These are phyloP conservation scores for Oryzias celebensis DNA, from an alignment of 2,113 vertebrate genomes.

Conservation along the genomic window DNA sequence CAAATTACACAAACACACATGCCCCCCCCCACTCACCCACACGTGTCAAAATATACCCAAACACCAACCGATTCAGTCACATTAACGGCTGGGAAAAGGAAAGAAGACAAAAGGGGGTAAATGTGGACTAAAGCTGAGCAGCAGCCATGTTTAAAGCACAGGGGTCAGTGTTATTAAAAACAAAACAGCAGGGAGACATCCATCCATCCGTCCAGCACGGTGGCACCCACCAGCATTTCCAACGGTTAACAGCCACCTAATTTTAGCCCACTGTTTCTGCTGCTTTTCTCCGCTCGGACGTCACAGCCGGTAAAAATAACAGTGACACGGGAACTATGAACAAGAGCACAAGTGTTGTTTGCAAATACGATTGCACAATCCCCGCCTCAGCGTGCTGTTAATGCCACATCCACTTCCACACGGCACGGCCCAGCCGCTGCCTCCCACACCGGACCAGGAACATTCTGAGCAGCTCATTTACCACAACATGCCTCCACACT, in stretches of 20 bases:
- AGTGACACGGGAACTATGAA: conserved; percentile 66
- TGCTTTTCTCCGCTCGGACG: conserved; percentile 70
- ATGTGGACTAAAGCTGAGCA: conserved; percentile 15
- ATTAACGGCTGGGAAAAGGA: neutral
- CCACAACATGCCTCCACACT: conserved; percentile 69
- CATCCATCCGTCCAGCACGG: conserved; percentile 33
- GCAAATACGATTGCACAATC: conserved; percentile 82
- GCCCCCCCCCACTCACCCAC: conserved; percentile 31
- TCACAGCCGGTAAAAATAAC: conserved; percentile 80
- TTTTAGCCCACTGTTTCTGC: conserved; percentile 82
- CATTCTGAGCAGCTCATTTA: conserved; percentile 62
- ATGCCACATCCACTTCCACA: conserved; percentile 61
- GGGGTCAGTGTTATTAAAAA: conserved; percentile 33
- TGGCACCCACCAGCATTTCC: conserved; percentile 48
- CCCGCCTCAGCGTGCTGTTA: conserved; percentile 57
- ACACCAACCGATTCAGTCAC: conserved; percentile 7
- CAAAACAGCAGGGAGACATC: conserved; percentile 34
- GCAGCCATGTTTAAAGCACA: conserved; percentile 33
- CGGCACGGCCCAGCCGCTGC: conserved; percentile 33
- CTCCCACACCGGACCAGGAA: conserved; percentile 63
- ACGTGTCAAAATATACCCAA: conserved; percentile 29
- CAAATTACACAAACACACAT: conserved; percentile 70
- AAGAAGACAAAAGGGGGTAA: neutral
- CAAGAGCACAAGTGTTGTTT: conserved; percentile 79
- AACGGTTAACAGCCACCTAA: conserved; percentile 72